These are phyloP conservation scores for Brenthis hecate DNA, from an alignment of 2,888 invertebrate species.

Conservation along the genomic window DNA sequence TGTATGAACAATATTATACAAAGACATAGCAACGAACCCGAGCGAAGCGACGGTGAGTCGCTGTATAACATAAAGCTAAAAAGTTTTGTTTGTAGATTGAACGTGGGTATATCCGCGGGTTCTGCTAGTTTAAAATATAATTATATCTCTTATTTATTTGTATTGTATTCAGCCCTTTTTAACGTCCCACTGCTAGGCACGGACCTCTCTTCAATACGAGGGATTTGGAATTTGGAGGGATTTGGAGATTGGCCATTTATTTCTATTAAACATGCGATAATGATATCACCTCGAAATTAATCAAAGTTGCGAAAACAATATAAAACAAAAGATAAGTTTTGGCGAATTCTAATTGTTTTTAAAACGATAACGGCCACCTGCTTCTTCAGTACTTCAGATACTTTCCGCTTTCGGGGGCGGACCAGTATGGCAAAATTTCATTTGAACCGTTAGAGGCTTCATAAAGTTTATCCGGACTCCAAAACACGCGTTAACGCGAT, in stretches of 20 bases:
- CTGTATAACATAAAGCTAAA: too few relatives aligned
- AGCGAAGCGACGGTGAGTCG: too few relatives aligned
- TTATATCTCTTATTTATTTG: neutral
- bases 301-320: constrained; percentile 8
- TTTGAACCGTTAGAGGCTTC: constrained; percentile 62
- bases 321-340: constrained; percentile 27
- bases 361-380: constrained; percentile 59
- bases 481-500: constrained; percentile 76
- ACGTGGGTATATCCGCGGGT: too few relatives aligned
- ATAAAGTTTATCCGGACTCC: constrained; percentile 67
- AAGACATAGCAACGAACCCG: too few relatives aligned
- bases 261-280: neutral
- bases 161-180: neutral
- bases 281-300: neutral
- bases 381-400: constrained; percentile 33
- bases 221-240: too few relatives aligned
- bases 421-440: constrained; percentile 75
- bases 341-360: constrained; percentile 41
- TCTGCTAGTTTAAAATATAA: too few relatives aligned
- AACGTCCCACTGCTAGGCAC: too few relatives aligned
- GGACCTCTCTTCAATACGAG: too few relatives aligned
- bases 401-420: constrained; percentile 36
- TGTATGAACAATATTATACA: too few relatives aligned
- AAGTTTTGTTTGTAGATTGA: neutral
- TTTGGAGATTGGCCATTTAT: too few relatives aligned